phyloP scores from a whole-genome alignment of 2,113 vertebrate genomes.

The Salvelinus sp. region DNA sequence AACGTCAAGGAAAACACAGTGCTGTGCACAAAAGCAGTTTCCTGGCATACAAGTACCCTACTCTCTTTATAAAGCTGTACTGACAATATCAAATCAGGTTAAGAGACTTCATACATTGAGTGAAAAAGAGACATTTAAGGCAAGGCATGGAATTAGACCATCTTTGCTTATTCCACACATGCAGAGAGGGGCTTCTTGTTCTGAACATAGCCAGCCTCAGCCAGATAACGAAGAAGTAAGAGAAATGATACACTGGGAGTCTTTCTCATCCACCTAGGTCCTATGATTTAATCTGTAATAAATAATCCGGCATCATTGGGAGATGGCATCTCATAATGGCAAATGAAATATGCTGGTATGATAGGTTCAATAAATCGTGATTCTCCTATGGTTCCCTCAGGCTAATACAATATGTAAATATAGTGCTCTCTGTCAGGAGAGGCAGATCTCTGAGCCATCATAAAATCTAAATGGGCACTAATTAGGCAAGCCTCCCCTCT shows the following conservation, averaged over 20 bases:
- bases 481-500: constrained; percentile 99
- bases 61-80: no score
- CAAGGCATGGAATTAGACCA: constrained; percentile 56
- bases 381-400: constrained; percentile 99
- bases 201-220: constrained; percentile 85
- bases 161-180: constrained; percentile 65
- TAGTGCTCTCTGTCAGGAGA: constrained; percentile 99
- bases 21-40: background rate
- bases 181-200: constrained; percentile 60
- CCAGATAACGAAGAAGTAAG: constrained; percentile 97
- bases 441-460: constrained; percentile 99
- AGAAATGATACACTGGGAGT: constrained; percentile 97
- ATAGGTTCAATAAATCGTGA: constrained; percentile 99
- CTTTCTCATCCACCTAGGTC: constrained; percentile 96
- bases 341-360: constrained; percentile 99
- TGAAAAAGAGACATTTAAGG: constrained; percentile 36
- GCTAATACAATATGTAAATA: constrained; percentile 99
- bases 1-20: background rate
- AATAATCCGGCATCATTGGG: constrained; percentile 99
- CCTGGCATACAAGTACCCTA: background rate
- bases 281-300: constrained; percentile 99
- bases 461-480: constrained; percentile 99
- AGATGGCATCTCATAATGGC: constrained; percentile 99
- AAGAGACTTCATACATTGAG: constrained; percentile 31
- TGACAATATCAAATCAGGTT: constrained; percentile 12